Percentiles rank a stretch among this genome's conserved stretches.
Evolutionary conservation across 2,888 invertebrate species (phyloP).

Genomic region (Eurytoma adleriae): DNA sequence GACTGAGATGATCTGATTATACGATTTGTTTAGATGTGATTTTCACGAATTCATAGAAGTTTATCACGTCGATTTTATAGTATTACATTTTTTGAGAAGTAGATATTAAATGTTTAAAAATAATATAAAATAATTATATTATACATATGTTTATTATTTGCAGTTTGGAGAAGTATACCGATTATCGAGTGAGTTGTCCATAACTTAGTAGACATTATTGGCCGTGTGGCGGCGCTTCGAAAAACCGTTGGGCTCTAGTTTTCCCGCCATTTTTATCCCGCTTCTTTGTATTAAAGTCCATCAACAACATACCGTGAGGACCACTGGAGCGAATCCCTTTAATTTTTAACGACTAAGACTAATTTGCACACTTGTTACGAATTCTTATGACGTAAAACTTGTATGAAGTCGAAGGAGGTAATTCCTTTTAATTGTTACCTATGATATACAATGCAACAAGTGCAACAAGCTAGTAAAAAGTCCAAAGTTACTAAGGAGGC

Average conservation of each 20-base stretch:
- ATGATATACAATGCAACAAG: slow-evolving; percentile 54
- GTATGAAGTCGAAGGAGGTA: neutral
- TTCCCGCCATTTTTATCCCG: slow-evolving; percentile 24
- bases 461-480: slow-evolving; percentile 62
- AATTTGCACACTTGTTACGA: neutral
- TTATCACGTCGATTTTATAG: too few species aligned
- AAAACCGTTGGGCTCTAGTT: neutral
- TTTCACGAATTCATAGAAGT: too few species aligned
- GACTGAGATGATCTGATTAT: too few species aligned
- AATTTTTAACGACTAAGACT: neutral
- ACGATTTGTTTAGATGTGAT: too few species aligned
- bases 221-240: slow-evolving; percentile 5
- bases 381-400: neutral
- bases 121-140: too few species aligned
- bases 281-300: neutral
- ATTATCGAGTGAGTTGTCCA: too few species aligned
- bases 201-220: too few species aligned
- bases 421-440: neutral
- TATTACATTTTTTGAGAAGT: too few species aligned
- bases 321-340: neutral
- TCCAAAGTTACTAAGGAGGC: slow-evolving; percentile 60
- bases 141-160: too few species aligned
- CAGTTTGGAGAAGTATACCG: too few species aligned
- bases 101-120: too few species aligned
- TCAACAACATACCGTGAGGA: neutral